Conservation (phyloP, 1,140 invertebrate species). For the Pararge aegeria region DNA sequence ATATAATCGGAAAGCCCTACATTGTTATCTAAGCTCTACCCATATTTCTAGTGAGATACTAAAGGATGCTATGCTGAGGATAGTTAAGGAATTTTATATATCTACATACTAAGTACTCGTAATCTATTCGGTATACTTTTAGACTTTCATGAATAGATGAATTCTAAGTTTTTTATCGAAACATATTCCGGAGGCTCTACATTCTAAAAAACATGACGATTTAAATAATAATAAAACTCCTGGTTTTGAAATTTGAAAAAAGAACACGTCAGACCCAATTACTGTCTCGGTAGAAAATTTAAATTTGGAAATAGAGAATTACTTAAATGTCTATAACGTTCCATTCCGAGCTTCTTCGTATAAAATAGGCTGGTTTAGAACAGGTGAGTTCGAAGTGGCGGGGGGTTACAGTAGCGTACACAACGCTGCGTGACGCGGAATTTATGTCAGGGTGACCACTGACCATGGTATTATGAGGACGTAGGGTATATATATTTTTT, state of each 20-base stretch:
- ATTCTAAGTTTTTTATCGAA: too few species aligned
- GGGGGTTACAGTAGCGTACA: slow-evolving; percentile 39
- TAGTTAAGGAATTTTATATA: too few species aligned
- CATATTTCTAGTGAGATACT: too few species aligned
- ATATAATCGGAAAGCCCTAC: too few species aligned
- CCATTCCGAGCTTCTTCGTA: slow-evolving; percentile 40
- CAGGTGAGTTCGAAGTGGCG: slow-evolving; percentile 26
- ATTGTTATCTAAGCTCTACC: too few species aligned
- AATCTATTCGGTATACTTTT: too few species aligned
- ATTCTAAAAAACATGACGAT: background rate
- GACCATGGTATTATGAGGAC: background rate
- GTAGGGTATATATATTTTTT: background rate
- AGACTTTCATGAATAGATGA: too few species aligned
- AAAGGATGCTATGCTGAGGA: too few species aligned
- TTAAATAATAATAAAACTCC: slow-evolving; percentile 7
- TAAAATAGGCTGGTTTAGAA: slow-evolving; percentile 36
- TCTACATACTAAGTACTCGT: too few species aligned
- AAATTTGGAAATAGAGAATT: slow-evolving; percentile 30
- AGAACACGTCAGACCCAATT: slow-evolving; percentile 37
- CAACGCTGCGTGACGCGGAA: slow-evolving; percentile 29
- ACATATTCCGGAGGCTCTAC: too few species aligned
- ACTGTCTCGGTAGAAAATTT: slow-evolving; percentile 32
- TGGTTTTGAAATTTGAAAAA: slow-evolving; percentile 25
- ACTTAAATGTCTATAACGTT: slow-evolving; percentile 38
- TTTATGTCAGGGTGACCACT: slow-evolving; percentile 14